phyloP scores from a whole-genome alignment of 2,113 vertebrate species.

The Emydocephalus ijimae region DNA sequence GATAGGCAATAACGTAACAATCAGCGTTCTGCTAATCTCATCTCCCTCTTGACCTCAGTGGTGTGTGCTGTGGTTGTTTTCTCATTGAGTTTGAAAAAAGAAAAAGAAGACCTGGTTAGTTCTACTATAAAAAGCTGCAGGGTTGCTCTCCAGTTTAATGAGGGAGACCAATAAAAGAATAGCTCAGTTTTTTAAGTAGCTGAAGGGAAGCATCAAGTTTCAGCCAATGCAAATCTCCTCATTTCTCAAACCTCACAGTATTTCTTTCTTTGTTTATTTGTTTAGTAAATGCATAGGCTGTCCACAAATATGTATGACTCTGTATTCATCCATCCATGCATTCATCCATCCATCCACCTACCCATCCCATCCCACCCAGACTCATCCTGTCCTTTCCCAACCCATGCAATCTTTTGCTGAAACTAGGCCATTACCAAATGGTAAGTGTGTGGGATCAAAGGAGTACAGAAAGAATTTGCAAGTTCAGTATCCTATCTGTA shows the following conservation, averaged over 20 bases:
- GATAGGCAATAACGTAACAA: not conserved
- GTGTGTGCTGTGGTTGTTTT: not conserved
- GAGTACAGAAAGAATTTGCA: not conserved
- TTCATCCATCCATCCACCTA: not conserved
- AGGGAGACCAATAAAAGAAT: not conserved
- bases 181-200: not conserved
- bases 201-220: not conserved
- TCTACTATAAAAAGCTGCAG: not conserved
- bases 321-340: not conserved
- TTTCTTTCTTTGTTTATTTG: not conserved
- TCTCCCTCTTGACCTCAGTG: not conserved
- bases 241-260: not conserved
- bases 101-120: not conserved
- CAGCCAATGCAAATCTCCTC: not conserved
- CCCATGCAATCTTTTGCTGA: not conserved
- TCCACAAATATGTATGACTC: not conserved
- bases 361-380: not conserved
- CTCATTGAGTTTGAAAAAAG: not conserved
- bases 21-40: not conserved
- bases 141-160: not conserved
- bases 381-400: not conserved
- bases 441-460: not conserved
- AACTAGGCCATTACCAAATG: not conserved
- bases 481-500: not conserved
- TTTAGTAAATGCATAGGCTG: not conserved